Evolutionary conservation across 2,797 vertebrate species (phyloP), one percentile per base, ranked within the genome.

Genomic region (Poeciliopsis gracilis): DNA sequence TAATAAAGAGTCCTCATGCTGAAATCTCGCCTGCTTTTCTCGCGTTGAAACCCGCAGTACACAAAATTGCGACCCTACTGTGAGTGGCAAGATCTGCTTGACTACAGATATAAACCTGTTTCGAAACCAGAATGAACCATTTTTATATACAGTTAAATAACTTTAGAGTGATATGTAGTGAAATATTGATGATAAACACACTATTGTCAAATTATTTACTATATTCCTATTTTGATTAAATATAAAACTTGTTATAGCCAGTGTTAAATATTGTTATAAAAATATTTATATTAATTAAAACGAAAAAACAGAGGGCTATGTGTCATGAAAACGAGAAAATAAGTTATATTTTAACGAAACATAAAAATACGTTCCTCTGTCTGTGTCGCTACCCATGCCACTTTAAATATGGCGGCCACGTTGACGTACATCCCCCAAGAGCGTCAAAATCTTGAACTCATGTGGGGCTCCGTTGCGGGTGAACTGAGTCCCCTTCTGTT

Each of bases 1-100:
- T 66, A 23, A 11, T 23, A 20, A 53, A 57, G 12, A 41, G 5
- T 1, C 20, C n/a, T 41, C 5, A 49, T 46, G 12, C 8, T 36
- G 23, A 73, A 69, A 63, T 79, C 46, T 73, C 82, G 15, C 43
- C 13, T 4, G 43, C 0, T 75, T 1, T 23, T 90, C 88, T 93
- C 90, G 89, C 91, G 92, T 80, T 46, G 45, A 61, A 20, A 43
- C 2, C 28, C 15, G 15, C 41, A 33, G 23, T 25, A 53, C 9
- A 53, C 2, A 36, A 57, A 51, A 45, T 1, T 43, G 3, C 16
- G 13, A 79, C 79, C 3, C 25, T 69, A 0, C 2, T 41, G 2
- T 11, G 30, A 78, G 66, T 69, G 66, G 61, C 7, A 43, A 0
- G 1, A 8, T 2, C 8, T 45, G 23, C 23, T 69, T 43, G 38